Conservation (phyloP, 2,888 invertebrate species). For the Dryadula phaetusa region DNA sequence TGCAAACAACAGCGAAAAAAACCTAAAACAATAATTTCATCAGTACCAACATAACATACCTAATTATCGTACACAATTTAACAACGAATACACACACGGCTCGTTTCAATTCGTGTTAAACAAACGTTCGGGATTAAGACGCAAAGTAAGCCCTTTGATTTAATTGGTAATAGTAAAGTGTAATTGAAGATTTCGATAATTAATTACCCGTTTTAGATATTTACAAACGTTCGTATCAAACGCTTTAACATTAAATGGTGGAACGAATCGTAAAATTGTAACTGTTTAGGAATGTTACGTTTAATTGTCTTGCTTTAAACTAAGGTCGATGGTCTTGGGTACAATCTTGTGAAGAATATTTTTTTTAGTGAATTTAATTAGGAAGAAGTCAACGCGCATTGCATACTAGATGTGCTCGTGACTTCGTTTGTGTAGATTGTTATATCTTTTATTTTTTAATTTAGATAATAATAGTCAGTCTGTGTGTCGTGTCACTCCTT, state of each 20-base stretch:
- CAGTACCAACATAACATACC: background rate
- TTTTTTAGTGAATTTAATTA: too few species aligned
- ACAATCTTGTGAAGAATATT: too few species aligned
- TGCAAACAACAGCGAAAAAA: background rate
- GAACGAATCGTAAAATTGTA: slow-evolving; percentile 11
- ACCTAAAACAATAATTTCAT: too few species aligned
- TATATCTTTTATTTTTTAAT: too few species aligned
- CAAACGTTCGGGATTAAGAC: background rate
- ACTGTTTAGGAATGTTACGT: too few species aligned
- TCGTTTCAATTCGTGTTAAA: background rate
- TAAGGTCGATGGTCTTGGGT: too few species aligned
- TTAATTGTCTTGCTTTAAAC: background rate
- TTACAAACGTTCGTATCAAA: slow-evolving; percentile 2
- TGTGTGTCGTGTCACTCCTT: too few species aligned
- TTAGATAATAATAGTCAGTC: too few species aligned
- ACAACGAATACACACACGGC: background rate
- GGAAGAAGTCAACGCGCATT: too few species aligned
- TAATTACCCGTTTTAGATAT: slow-evolving; percentile 15
- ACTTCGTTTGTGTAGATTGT: too few species aligned
- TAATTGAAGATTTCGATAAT: slow-evolving; percentile 33
- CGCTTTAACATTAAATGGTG: background rate
- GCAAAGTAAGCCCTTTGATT: background rate
- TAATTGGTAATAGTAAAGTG: slow-evolving; percentile 27
- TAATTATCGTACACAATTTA: background rate
- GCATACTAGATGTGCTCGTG: too few species aligned